Conservation (phyloP, 2,113 vertebrate species). For the Dromiciops gliroides region DNA sequence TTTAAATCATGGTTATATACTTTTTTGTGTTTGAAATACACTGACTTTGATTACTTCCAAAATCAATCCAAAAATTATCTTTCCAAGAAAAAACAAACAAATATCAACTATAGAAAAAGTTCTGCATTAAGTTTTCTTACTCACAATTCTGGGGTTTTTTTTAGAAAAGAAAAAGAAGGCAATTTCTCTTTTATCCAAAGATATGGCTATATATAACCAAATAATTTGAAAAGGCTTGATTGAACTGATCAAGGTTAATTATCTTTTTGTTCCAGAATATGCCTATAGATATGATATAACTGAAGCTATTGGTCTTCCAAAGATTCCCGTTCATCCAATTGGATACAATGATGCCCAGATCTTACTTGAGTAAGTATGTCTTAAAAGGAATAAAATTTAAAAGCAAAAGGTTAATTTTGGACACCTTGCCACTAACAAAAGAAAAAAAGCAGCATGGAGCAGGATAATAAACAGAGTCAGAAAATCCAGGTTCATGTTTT, state of each 20-base stretch:
- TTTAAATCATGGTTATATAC: background rate
- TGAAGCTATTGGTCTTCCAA: constrained; percentile 90
- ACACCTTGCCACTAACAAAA: background rate
- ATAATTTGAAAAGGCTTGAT: background rate
- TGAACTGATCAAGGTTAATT: constrained; percentile 25
- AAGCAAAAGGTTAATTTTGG: background rate
- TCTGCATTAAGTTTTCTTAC: background rate
- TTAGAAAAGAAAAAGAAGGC: background rate
- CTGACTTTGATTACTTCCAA: background rate
- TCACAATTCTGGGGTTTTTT: background rate
- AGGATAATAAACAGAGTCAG: background rate
- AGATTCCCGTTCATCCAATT: constrained; percentile 96
- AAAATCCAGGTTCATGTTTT: background rate
- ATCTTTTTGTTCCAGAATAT: constrained; percentile 86
- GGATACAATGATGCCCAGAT: constrained; percentile 90
- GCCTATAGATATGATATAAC: constrained; percentile 84
- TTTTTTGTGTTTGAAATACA: background rate
- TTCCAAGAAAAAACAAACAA: background rate
- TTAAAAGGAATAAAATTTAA: background rate
- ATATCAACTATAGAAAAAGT: background rate
- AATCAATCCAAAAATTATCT: background rate
- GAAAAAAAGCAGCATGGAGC: background rate
- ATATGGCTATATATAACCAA: background rate
- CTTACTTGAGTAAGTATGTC: constrained; percentile 88
- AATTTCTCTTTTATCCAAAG: background rate